phyloP scores from a whole-genome alignment of 2,113 vertebrate species.

The Loxodonta africana region DNA sequence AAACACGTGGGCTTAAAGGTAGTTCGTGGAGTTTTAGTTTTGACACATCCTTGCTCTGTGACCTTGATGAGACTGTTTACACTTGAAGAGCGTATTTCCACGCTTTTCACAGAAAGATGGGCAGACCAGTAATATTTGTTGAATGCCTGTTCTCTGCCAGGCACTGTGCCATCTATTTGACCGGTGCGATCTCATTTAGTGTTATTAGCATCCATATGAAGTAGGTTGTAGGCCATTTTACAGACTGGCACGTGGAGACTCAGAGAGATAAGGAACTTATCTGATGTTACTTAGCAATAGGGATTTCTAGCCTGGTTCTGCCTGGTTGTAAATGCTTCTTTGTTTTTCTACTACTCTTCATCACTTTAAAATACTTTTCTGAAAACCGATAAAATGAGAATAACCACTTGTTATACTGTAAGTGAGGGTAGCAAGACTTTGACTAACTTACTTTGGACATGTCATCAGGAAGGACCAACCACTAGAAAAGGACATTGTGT shows the following conservation, averaged over 20 bases:
- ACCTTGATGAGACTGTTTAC: neutral
- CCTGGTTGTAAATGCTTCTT: neutral
- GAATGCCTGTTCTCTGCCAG: neutral
- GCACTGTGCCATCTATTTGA: neutral
- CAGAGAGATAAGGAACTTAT: neutral
- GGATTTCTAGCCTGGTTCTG: neutral
- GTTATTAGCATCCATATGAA: accelerated
- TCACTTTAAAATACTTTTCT: neutral
- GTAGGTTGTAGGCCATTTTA: neutral
- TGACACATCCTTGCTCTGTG: neutral
- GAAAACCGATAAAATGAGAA: neutral
- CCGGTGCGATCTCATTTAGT: neutral
- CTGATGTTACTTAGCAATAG: neutral
- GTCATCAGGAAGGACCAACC: neutral
- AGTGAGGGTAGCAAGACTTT: neutral
- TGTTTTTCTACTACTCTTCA: neutral
- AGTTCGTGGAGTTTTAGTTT: neutral
- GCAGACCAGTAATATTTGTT: neutral
- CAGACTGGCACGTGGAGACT: neutral
- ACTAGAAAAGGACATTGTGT: neutral
- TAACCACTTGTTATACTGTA: neutral
- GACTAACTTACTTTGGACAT: neutral
- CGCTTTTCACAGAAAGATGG: neutral
- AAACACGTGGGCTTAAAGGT: neutral
- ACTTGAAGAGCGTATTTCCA: accelerated